Base-by-base conservation (phyloP, 2,888 invertebrate genomes). In the Acanthosepion esculentum region DNA sequence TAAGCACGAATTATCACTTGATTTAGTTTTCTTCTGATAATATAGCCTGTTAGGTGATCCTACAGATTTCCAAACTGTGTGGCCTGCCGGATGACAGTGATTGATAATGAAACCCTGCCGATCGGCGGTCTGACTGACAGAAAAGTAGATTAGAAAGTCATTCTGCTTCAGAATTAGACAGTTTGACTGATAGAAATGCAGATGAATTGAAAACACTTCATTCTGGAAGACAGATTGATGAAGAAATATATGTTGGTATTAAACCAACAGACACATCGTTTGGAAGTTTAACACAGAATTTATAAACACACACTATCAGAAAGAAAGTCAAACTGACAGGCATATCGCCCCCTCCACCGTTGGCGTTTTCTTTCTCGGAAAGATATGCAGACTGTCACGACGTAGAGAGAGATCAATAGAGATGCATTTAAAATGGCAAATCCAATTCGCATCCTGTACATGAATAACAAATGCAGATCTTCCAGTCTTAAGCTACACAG, bases 271-370 rank as follows among this genome's bases (percentile, higher is more conserved):
- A 33, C n/a, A 15, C 78, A 33, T 33, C n/a, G 12, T 78, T 78
- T 78, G 78, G n/a, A 78, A 78, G 78, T 78, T 78, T 33, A 78
- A 78, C n/a, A 78, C n/a, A n/a, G 78, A 78, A 78, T 78, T 41
- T n/a, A 78, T 33, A 78, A 78, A 33, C 78, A 29, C n/a, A 78
- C 10, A n/a, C n/a, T n/a, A 78, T 78, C n/a, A n/a, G n/a, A 78
- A n/a, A 33, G n/a, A 78, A 78, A 78, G 33, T n/a, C 5, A 33
- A 78, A n/a, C 33, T 78, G 78, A 78, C 78, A 78, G 78, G 10
- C 6, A 5, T 12, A 33, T 78, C 78, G n/a, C n/a, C n/a, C 78
- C n/a, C n/a, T 29, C 29, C n/a, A 29, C 29, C 78, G 18, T n/a
- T 78, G n/a, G n/a, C 18, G n/a, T 78, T 78, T 33, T 78, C n/a